Conservation (phyloP, 2,797 vertebrate species). For the Melanotaenia nigrans region DNA sequence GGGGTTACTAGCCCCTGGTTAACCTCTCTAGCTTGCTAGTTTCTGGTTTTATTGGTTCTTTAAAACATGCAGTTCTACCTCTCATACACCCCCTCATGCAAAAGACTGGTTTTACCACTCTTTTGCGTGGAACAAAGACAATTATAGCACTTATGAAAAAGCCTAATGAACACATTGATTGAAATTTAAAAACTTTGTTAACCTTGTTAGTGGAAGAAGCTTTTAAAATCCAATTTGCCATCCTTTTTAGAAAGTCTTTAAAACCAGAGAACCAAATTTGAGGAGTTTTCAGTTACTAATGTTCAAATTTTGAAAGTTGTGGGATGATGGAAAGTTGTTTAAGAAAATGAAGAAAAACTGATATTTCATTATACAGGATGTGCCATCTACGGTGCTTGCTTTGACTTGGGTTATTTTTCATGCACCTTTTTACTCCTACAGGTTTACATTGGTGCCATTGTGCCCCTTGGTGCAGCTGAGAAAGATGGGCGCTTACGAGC, state of each 20-base stretch:
- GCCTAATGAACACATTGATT: no score
- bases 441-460: slow-evolving; percentile 98
- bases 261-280: neutral
- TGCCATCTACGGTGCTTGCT: neutral
- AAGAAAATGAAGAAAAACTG: neutral
- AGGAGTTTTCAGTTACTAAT: neutral
- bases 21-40: no score
- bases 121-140: no score
- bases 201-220: no score
- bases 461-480: slow-evolving; percentile 94
- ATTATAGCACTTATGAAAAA: no score
- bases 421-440: slow-evolving; percentile 50
- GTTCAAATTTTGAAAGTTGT: neutral
- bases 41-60: no score
- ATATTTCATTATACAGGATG: neutral
- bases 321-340: neutral
- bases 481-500: slow-evolving; percentile 94
- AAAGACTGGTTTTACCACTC: no score
- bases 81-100: no score
- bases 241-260: neutral
- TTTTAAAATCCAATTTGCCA: no score
- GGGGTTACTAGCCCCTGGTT: no score
- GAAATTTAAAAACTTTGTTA: no score
- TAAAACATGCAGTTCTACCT: no score
- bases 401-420: neutral